Base-by-base conservation (phyloP, 2,797 vertebrate genomes). In the Silurus lanzhouensis region DNA sequence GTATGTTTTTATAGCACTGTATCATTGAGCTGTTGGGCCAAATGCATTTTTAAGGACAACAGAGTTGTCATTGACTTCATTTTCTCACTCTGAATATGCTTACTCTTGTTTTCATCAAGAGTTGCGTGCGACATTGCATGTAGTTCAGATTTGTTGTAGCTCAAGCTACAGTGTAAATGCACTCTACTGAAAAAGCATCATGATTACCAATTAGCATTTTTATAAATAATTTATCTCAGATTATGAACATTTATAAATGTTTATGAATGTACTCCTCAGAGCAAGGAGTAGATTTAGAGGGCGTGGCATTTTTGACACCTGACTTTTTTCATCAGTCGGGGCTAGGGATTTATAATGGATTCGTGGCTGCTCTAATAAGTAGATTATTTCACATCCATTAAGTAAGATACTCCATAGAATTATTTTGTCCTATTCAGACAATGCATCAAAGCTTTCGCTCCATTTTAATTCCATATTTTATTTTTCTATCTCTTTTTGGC, bases 401-500 rank as follows among this genome's bases (percentile, higher is more conserved):
- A 31, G 60, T 15, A 31, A 27, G 46, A 10, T 83, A 20, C 66
- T 79, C 77, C 19, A 75, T n/a, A 46, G 66, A 63, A 20, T 66
- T 74, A 74, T 79, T 61, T 75, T 75, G 14, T 81, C 72, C 25
- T 31, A 86, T 57, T 83, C 58, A 8, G 31, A 79, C 25, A 57
- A 8, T 38, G 31, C 58, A 72, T 72, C 60, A 27, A 61, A 52
- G 60, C 78, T 66, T 52, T 46, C 38, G 44, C 9, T 13, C 61
- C 15, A 68, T 82, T 58, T 25, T 58, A 79, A 78, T 79, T 82
- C 9, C 38, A 72, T 25, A 83, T 85, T 85, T 84, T 17, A 61
- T 84, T 86, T 86, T 84, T 85, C 52, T 57, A 80, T 81, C 55
- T 60, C 52, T 84, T 61, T 78, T 85, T 82, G 38, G 38, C 38